Percentiles rank a stretch among this genome's conserved stretches.
phyloP scores from a whole-genome alignment of 1,140 invertebrate species.

The Bombus turneri region DNA sequence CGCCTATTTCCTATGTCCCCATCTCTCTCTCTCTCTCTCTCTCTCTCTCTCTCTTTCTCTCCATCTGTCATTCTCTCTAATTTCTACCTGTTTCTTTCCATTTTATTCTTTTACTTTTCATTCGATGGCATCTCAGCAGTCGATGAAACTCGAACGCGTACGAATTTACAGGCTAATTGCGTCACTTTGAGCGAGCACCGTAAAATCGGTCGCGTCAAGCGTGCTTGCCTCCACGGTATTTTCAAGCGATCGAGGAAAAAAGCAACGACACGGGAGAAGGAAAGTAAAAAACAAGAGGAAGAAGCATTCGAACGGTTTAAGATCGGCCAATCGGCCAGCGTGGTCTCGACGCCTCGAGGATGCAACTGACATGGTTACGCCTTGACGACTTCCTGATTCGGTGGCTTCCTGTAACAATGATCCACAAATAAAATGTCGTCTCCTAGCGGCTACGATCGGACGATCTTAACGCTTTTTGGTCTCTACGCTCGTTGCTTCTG shows the following conservation, averaged over 20 bases:
- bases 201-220: conserved; percentile 45
- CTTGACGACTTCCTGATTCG: conserved; percentile 70
- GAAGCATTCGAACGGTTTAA: conserved; percentile 31
- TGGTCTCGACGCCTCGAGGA: neutral
- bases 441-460: neutral
- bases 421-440: conserved; percentile 27
- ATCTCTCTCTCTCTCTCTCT: neutral
- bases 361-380: conserved; percentile 63
- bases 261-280: neutral
- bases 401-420: conserved; percentile 63
- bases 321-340: conserved; percentile 46
- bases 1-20: neutral
- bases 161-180: conserved; percentile 69
- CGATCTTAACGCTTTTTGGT: neutral
- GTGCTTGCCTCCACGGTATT: conserved; percentile 30
- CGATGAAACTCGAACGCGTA: conserved; percentile 57
- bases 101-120: neutral
- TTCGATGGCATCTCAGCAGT: neutral
- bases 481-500: neutral
- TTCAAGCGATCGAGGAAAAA: conserved; percentile 4
- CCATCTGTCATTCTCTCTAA: no score
- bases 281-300: neutral
- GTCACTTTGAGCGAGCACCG: conserved; percentile 47
- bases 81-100: neutral
- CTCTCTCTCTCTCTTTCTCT: neutral